phyloP scores from a whole-genome alignment of 2,113 vertebrate species.

The Callorhinus ursinus region DNA sequence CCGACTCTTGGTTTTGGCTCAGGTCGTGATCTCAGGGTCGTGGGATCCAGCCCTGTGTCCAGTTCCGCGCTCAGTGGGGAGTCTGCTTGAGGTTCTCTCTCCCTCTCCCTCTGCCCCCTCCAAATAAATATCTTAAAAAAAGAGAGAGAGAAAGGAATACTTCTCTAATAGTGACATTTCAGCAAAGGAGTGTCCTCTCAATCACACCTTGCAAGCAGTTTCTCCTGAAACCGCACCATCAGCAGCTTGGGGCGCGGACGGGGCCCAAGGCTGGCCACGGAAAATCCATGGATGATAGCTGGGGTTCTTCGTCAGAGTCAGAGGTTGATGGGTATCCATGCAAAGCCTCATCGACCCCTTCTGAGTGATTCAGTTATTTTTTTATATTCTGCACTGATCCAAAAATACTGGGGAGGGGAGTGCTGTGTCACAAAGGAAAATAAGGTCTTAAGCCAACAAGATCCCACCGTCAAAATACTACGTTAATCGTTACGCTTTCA shows the following conservation, averaged over 20 bases:
- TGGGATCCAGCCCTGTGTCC: neutral
- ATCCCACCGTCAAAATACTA: neutral
- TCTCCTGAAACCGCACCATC: neutral
- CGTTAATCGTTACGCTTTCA: neutral
- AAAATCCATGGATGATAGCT: too few species aligned
- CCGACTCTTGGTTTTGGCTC: neutral
- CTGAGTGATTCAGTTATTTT: neutral
- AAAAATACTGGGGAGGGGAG: neutral
- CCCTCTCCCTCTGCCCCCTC: neutral
- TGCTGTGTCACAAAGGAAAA: neutral
- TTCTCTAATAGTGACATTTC: neutral
- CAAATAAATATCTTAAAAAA: neutral
- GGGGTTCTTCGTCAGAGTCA: neutral
- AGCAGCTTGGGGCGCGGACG: rapidly evolving
- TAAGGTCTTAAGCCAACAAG: neutral
- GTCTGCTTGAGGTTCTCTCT: too few species aligned
- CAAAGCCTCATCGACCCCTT: neutral
- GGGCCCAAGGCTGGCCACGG: neutral
- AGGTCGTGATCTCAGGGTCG: neutral
- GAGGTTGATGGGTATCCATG: neutral
- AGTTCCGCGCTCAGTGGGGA: too few species aligned
- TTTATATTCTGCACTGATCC: neutral
- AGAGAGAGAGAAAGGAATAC: neutral
- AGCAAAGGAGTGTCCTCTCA: neutral
- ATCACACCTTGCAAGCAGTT: neutral